These are phyloP conservation scores for Agrotis ipsilon DNA, from an alignment of 2,888 invertebrate genomes.

Conservation along the genomic window DNA sequence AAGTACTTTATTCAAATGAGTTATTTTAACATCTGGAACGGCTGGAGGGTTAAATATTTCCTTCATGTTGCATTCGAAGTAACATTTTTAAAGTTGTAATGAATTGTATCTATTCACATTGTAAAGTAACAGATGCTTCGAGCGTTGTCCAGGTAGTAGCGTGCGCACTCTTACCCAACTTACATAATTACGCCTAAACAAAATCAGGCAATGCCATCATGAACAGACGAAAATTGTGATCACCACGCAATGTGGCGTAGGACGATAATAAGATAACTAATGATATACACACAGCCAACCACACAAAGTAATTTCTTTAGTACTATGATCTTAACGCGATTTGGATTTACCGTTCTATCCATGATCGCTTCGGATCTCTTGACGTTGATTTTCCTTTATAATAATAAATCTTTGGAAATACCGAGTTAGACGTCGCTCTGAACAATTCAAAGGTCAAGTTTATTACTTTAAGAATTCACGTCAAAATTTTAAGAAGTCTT, in stretches of 20 bases:
- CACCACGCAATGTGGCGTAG: conserved; percentile 85
- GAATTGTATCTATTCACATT: conserved; percentile 1
- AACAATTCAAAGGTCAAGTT: conserved; percentile 78
- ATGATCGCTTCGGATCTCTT: conserved; percentile 36
- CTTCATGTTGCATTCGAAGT: conserved; percentile 8
- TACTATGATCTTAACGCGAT: conserved; percentile 55
- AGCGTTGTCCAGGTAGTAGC: conserved; percentile 60
- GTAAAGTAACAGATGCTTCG: conserved; percentile 22
- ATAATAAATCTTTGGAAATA: conserved; percentile 66
- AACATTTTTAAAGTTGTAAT: background rate
- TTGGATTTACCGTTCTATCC: conserved; percentile 50
- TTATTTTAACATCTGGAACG: conserved; percentile 43
- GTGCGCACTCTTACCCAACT: conserved; percentile 66
- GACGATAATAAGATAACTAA: conserved; percentile 83
- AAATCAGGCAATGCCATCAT: conserved; percentile 77
- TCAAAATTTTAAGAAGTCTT: conserved; percentile 77
- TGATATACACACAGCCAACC: conserved; percentile 65
- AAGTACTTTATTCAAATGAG: conserved; percentile 53
- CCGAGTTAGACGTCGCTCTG: conserved; percentile 64
- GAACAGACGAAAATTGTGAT: conserved; percentile 85
- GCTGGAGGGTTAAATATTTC: conserved; percentile 37
- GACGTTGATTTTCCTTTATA: conserved; percentile 41
- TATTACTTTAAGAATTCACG: conserved; percentile 68
- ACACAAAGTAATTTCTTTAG: conserved; percentile 62
- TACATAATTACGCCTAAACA: conserved; percentile 82